These are phyloP conservation scores for Platycercus adscitus DNA, from an alignment of 2,113 vertebrate species.

Conservation along the genomic window DNA sequence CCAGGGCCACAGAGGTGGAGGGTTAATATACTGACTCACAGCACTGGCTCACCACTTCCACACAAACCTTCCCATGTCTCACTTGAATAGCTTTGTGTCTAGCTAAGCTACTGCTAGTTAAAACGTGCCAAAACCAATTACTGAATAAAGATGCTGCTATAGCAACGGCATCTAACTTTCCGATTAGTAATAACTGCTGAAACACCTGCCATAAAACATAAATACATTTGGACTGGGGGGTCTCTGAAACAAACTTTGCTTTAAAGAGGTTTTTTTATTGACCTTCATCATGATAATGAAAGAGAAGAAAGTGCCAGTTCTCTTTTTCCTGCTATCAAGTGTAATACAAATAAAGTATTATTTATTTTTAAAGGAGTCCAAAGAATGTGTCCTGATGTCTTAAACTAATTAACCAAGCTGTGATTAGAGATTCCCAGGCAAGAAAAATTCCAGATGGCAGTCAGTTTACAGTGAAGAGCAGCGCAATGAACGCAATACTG, in stretches of 20 bases:
- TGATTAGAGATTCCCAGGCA: not conserved
- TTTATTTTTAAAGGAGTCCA: not conserved
- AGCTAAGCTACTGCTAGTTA: conserved; percentile 8
- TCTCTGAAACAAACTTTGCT: not conserved
- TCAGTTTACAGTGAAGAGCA: not conserved
- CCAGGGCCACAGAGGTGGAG: not conserved
- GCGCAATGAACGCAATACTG: not conserved
- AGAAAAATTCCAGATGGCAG: conserved; percentile 30
- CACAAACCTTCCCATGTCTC: not conserved
- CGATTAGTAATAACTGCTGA: conserved; percentile 49
- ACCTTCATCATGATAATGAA: not conserved
- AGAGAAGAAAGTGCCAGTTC: not conserved
- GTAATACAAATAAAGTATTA: not conserved
- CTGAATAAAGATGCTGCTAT: conserved; percentile 35
- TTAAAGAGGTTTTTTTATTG: not conserved
- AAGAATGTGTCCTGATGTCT: not conserved
- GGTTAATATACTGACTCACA: not conserved
- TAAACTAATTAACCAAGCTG: not conserved
- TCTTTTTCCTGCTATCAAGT: not conserved
- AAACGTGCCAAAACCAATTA: conserved; percentile 57
- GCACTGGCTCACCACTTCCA: not conserved
- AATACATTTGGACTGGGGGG: not conserved
- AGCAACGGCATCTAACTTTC: conserved; percentile 34
- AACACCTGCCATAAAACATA: conserved; percentile 57
- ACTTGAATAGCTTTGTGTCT: not conserved